Conservation (phyloP, 2,113 vertebrate species). For the Elgaria multicarinata region DNA sequence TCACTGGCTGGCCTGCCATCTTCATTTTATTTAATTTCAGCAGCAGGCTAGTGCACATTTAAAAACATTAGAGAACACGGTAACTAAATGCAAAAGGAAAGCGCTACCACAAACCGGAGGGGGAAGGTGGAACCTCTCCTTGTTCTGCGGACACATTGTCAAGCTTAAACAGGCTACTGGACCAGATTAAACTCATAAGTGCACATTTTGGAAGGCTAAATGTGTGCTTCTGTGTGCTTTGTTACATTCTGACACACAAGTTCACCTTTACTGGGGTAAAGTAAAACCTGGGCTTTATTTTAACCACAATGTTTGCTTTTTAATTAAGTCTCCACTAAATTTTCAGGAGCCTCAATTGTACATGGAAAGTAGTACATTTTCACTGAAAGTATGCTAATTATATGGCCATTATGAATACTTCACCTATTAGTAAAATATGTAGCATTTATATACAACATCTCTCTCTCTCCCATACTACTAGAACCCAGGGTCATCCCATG, state of each 20-base stretch:
- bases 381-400: background rate
- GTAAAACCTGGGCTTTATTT: background rate
- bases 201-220: background rate
- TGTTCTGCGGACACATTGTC: too few species aligned
- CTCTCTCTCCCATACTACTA: too few species aligned
- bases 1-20: constrained; percentile 8
- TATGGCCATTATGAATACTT: background rate
- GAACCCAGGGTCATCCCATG: too few species aligned
- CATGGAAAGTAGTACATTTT: background rate
- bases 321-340: background rate
- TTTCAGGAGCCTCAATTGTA: background rate
- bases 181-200: background rate
- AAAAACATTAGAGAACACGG: constrained; percentile 19
- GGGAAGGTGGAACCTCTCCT: background rate
- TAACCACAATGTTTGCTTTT: background rate
- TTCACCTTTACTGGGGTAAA: background rate
- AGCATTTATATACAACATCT: background rate
- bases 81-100: constrained; percentile 17
- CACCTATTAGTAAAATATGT: background rate
- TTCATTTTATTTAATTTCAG: constrained; percentile 40
- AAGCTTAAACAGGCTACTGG: too few species aligned
- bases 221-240: background rate
- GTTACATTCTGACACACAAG: background rate
- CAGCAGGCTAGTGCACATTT: background rate
- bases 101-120: fast-evolving